These are phyloP conservation scores for Lota lota DNA, from an alignment of 2,113 vertebrate genomes.

Conservation along the genomic window DNA sequence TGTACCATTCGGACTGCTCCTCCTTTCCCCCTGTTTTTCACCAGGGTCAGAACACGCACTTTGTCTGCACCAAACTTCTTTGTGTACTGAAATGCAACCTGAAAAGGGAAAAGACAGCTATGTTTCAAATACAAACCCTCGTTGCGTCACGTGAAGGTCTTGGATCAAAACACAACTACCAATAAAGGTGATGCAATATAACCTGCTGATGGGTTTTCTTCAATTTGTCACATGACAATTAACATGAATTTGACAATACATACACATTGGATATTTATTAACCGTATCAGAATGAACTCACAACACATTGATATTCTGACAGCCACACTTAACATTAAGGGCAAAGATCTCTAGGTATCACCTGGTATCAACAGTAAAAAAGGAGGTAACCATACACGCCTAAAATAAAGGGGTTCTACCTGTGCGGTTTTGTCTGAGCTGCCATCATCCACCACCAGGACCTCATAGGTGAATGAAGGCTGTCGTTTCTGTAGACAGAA, in stretches of 20 bases:
- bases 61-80: constrained; percentile 85
- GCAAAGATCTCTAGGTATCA: too few species aligned
- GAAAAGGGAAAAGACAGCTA: neutral
- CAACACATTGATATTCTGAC: too few species aligned
- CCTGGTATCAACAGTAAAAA: too few species aligned
- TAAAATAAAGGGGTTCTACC: constrained; percentile 62
- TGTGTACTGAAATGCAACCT: constrained; percentile 87
- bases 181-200: neutral
- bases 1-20: constrained; percentile 89
- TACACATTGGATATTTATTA: too few species aligned
- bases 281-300: too few species aligned
- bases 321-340: too few species aligned
- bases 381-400: too few species aligned
- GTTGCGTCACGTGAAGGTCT: too few species aligned
- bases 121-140: neutral
- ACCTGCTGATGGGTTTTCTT: neutral
- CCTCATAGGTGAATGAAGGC: constrained; percentile 86
- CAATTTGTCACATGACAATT: too few species aligned
- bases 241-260: too few species aligned
- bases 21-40: constrained; percentile 92
- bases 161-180: neutral
- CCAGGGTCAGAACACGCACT: constrained; percentile 85
- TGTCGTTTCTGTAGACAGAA: constrained; percentile 75
- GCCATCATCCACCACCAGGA: constrained; percentile 93
- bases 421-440: constrained; percentile 92